phyloP scores from a whole-genome alignment of 2,797 vertebrate genomes.

The Nothura maculosa region DNA sequence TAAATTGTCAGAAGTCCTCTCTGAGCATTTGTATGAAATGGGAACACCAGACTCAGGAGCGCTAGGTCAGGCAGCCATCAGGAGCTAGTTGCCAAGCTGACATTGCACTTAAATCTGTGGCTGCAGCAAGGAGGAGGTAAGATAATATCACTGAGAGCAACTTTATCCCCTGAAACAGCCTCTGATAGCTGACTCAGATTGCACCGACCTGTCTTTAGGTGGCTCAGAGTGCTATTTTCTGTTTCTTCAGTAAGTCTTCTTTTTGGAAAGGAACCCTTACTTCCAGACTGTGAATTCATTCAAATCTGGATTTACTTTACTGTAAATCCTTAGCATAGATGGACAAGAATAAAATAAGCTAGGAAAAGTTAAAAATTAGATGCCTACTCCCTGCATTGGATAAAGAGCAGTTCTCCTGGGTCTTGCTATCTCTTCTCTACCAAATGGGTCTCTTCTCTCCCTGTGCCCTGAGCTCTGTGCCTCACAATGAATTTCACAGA shows the following conservation, averaged over 20 bases:
- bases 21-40: neutral
- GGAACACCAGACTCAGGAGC: neutral
- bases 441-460: neutral
- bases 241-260: neutral
- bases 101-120: neutral
- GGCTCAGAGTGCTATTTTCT: neutral
- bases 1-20: neutral
- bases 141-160: neutral
- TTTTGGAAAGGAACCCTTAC: neutral
- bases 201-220: neutral
- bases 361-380: neutral
- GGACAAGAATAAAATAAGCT: neutral
- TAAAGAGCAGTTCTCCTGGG: neutral
- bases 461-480: neutral
- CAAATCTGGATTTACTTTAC: neutral
- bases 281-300: neutral
- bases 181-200: neutral
- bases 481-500: neutral
- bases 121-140: neutral
- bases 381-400: accelerated
- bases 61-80: neutral
- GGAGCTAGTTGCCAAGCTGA: neutral
- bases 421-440: neutral
- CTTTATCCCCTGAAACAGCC: neutral
- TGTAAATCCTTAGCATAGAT: neutral